Evolutionary conservation across 2,113 vertebrate genomes (phyloP).

Genomic region (Panthera leo): DNA sequence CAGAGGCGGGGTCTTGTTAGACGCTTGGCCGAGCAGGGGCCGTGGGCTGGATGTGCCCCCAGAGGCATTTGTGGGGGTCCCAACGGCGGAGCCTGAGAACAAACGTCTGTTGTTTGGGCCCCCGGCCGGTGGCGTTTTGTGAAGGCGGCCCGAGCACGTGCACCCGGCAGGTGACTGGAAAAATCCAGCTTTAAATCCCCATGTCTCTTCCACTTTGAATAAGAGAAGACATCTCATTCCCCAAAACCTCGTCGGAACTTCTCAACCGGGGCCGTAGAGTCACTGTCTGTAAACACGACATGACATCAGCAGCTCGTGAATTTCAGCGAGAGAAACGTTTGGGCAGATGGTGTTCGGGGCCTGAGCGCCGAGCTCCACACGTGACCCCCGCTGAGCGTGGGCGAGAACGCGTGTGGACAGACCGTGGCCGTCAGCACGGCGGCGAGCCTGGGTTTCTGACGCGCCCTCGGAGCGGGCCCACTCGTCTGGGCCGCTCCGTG

Average conservation of each 20-base stretch:
- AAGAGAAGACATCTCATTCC: slow-evolving; percentile 16
- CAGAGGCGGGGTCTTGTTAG: neutral
- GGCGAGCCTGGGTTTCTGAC: accelerated
- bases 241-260: neutral
- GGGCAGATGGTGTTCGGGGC: accelerated
- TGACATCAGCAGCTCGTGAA: neutral
- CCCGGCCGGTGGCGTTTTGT: accelerated
- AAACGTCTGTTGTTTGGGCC: neutral
- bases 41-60: accelerated
- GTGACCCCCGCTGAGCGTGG: neutral
- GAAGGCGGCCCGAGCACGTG: accelerated
- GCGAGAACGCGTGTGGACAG: neutral
- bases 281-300: accelerated
- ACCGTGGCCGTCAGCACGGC: neutral
- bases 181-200: slow-evolving; percentile 51
- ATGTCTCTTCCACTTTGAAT: slow-evolving; percentile 7
- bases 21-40: neutral
- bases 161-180: neutral
- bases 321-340: accelerated
- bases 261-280: neutral
- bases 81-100: neutral
- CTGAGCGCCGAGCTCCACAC: neutral
- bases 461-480: accelerated
- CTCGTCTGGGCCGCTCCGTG: neutral
- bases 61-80: accelerated